Evolutionary conservation across 1,140 invertebrate genomes (phyloP).

Genomic region (Charaxes varanes): DNA sequence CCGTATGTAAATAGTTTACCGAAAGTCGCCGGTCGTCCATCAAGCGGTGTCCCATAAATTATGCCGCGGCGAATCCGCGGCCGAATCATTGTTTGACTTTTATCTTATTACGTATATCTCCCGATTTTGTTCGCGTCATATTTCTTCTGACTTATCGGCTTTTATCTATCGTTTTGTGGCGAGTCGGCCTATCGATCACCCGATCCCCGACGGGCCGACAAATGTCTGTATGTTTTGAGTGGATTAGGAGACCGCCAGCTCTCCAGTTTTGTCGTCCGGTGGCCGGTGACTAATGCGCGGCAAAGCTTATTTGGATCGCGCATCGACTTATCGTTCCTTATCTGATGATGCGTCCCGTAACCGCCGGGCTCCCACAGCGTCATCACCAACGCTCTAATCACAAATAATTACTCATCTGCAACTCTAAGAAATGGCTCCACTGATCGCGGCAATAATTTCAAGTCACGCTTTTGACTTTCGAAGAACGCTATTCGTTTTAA

Average conservation of each 20-base stretch:
- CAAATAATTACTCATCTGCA: conserved; percentile 50
- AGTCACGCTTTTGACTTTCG: conserved; percentile 51
- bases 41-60: conserved; percentile 73
- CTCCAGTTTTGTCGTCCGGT: conserved; percentile 30
- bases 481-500: conserved; percentile 50
- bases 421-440: conserved; percentile 52
- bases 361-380: conserved; percentile 30
- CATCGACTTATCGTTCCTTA: conserved; percentile 66
- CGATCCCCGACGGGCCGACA: conserved; percentile 56
- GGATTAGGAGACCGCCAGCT: conserved; percentile 62
- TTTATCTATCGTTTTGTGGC: conserved; percentile 73
- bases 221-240: conserved; percentile 71
- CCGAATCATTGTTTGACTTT: conserved; percentile 74
- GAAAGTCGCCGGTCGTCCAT: conserved; percentile 72
- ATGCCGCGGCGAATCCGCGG: conserved; percentile 72
- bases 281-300: conserved; percentile 55
- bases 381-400: conserved; percentile 38
- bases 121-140: conserved; percentile 74
- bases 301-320: conserved; percentile 59
- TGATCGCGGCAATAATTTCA: conserved; percentile 58
- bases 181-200: conserved; percentile 68
- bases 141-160: conserved; percentile 71
- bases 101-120: conserved; percentile 73
- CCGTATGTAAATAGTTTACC: conserved; percentile 73
- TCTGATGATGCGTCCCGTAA: conserved; percentile 48